Evolutionary conservation across 2,797 vertebrate species (phyloP), one percentile per base, ranked within the genome.

Genomic region (Diceros bicornis): DNA sequence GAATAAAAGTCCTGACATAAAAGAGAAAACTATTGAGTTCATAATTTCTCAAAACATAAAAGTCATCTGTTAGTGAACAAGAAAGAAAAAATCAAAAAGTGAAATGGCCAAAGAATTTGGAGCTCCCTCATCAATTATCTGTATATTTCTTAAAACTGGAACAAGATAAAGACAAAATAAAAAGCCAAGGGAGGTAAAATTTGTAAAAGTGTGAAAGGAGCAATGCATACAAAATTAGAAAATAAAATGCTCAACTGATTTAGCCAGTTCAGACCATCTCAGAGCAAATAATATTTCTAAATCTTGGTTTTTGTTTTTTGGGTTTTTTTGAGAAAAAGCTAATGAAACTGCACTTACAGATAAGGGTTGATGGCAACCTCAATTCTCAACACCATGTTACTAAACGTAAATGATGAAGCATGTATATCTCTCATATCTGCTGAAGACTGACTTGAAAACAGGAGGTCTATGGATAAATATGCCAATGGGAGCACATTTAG

Each of bases 1-100:
- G 72, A 84, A 87, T 75, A 74, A 91, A 84, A 93, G 21, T 77
- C 34, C 87, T 44, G 16, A 0, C 27, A 68, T 55, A 68, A 81
- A 92, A 82, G 47, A 91, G 21, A 79, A 92, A 89, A 78, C 47
- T 32, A 91, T 2, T 72, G 64, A 88, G 44, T 34, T 96, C 4
- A 52, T 32, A 84, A 94, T 95, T 88, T 88, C 64, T 88, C 12
- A 93, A 93, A 83, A 89, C 37, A 34, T 62, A 89, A 89, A 93
- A 72, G 32, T 79, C 57, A 87, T 27, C 34, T 64, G 11, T 62
- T 82, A 74, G 37, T 91, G n/a, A 94, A 78, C 21, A 83, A 77
- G 50, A 89, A 75, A 66, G 55, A 92, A 86, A 94, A 88, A 41
- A 41, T 41, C 41, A 41, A 44, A 82, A 82, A 83, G 17, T 62